phyloP scores from a whole-genome alignment of 2,797 vertebrate genomes.

The Alosa sapidissima region DNA sequence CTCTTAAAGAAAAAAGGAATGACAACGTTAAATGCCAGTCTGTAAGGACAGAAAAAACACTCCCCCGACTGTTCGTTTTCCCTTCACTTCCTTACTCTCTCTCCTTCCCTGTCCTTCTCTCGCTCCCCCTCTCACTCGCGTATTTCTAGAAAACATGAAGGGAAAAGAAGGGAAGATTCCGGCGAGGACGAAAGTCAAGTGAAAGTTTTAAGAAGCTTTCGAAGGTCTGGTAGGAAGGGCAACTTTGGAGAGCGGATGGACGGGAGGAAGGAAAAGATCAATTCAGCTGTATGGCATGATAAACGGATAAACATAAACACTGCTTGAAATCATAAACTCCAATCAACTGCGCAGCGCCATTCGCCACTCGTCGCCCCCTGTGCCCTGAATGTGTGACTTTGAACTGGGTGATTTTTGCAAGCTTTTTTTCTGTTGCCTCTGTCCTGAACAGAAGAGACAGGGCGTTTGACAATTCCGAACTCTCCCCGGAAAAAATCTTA shows the following conservation, averaged over 20 bases:
- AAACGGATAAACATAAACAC: slow-evolving; percentile 39
- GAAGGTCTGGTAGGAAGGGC: slow-evolving; percentile 13
- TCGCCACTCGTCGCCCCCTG: slow-evolving; percentile 8
- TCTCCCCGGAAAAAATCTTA: slow-evolving; percentile 29
- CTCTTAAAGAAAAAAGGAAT: slow-evolving; percentile 42
- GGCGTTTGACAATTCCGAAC: neutral
- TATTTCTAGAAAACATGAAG: slow-evolving; percentile 68
- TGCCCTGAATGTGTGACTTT: slow-evolving; percentile 47
- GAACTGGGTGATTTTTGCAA: slow-evolving; percentile 30
- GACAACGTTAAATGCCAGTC: slow-evolving; percentile 47
- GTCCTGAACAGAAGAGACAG: neutral
- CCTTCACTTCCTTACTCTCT: slow-evolving; percentile 50
- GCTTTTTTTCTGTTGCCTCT: neutral
- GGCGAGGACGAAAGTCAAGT: slow-evolving; percentile 54
- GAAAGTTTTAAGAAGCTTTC: slow-evolving; percentile 55
- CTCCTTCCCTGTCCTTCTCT: slow-evolving; percentile 25
- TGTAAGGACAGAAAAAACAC: slow-evolving; percentile 41
- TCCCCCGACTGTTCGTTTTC: slow-evolving; percentile 51
- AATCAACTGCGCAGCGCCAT: slow-evolving; percentile 16
- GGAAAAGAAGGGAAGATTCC: slow-evolving; percentile 62
- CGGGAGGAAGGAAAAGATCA: slow-evolving; percentile 50
- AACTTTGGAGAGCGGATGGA: slow-evolving; percentile 16
- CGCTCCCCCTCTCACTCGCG: slow-evolving; percentile 36
- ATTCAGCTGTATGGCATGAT: slow-evolving; percentile 43
- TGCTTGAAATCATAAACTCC: slow-evolving; percentile 32